Evolutionary conservation across 1,140 invertebrate genomes (phyloP).

Genomic region (Onthophagus taurus): DNA sequence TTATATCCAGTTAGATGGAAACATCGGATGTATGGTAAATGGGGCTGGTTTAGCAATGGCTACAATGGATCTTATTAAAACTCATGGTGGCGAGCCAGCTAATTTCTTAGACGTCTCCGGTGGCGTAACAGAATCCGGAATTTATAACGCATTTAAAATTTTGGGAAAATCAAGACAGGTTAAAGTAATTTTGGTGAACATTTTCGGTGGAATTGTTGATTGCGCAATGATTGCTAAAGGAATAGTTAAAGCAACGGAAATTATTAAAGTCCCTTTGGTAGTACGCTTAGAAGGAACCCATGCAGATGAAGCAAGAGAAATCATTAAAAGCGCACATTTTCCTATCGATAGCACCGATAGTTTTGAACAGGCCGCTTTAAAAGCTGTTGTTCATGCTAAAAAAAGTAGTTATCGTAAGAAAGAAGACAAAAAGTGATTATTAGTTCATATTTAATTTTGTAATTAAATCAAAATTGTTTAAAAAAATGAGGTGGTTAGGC

Average conservation of each 20-base stretch:
- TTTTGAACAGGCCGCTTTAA: constrained; percentile 5
- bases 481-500: too few species aligned
- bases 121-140: constrained; percentile 64
- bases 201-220: constrained; percentile 8
- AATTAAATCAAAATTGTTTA: too few species aligned
- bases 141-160: constrained; percentile 63
- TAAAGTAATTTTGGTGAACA: constrained; percentile 4
- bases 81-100: constrained; percentile 85
- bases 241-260: neutral
- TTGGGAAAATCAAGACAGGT: neutral
- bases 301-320: neutral
- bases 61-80: constrained; percentile 91
- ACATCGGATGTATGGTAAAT: constrained; percentile 72
- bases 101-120: constrained; percentile 95
- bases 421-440: too few species aligned
- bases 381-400: too few species aligned
- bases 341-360: neutral
- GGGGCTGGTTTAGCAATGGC: constrained; percentile 94
- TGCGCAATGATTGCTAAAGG: constrained; percentile 3
- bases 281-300: constrained; percentile 2
- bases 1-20: constrained; percentile 89
- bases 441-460: too few species aligned
- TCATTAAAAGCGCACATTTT: neutral
- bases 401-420: too few species aligned
- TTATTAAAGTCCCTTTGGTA: neutral